Evolutionary conservation across 2,888 invertebrate genomes (phyloP), one percentile per base, ranked within the genome.

Genomic region (Andrena flavipes): DNA sequence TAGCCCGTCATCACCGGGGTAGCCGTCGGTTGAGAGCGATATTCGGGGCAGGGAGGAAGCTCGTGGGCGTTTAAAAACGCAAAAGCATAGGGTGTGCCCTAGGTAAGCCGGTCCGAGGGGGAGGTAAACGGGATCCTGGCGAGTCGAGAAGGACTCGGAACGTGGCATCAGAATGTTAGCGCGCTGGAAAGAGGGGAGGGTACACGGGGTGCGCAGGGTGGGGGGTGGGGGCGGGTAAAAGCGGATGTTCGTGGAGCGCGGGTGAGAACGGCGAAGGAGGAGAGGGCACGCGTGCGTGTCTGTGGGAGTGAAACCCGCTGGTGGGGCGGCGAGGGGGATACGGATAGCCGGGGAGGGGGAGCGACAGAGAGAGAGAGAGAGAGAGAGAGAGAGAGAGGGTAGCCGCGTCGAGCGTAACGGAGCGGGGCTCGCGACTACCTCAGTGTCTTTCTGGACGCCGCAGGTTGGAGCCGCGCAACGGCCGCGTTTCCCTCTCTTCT

Each of bases 361-460:
- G 62, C 16, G 76, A 78, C 68, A 64, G 68, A 54, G 62, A 35
- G 42, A 56, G 10, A 35, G 42, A 56, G 10, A 56, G 10, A 64
- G 68, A 54, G 62, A 35, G 42, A 56, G 10, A 35, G 59, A 51
- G 70, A 13, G 59, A 29, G 49, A 48, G 63, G n/a, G 35, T 10
- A 20, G 13, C 49, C 29, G 26, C 42, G 29, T 59, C 69, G 63
- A 72, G 59, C 30, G 72, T 63, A 76, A 67, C 74, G 72, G 78
- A 75, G 84, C 71, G 73, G 68, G 63, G 65, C 69, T 79, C 74
- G 72, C 80, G 56, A 64, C 64, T 42, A 54, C 13, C 42, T 75
- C 87, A 90, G 90, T 90, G 90, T 88, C 88, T 88, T 88, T 88
- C 84, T 90, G 92, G 90, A 91, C 92, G 91, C 86, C 89, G 88